Base-by-base conservation (phyloP, 1,140 invertebrate species). In the Octopus bimaculoides region DNA sequence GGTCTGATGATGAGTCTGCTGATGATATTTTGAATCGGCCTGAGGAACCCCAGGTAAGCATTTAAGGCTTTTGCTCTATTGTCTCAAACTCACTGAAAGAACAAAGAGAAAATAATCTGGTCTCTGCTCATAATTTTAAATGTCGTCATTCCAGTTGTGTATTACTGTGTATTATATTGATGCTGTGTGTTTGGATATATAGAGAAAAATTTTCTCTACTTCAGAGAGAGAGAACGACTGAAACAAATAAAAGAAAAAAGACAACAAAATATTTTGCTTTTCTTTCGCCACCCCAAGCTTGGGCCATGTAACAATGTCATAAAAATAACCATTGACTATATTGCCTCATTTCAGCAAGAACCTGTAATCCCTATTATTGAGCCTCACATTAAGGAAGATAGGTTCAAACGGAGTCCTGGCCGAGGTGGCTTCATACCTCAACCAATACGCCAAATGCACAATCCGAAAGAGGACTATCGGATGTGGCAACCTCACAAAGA, bases 1-100 rank as follows among this genome's bases (percentile, higher is more conserved):
- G 82, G 82, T 82, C 82, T 17, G 81, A 82, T 77, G 81, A 81
- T 76, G 81, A 82, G 66, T 71, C 75, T 17, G 77, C 79, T 10
- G 77, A 77, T 66, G 78, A 78, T 20, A 80, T 80, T 53, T 73
- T 83, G 17, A 79, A 78, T 14, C 75, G 74, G 52, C 76, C 54
- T 52, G 78, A 77, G 14, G 74, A 69, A 61, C 20, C 77, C 17
- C 41, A 75, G 41, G 74, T 75, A 75, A 75, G 26, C 17, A 61
- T 61, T 61, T 41, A 41, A 41, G 3, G 26, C 26, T 41, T 41
- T 0, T 41, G 26, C 26, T 41, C 26, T 41, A 0, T 41, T 41
- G 26, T 41, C 26, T 41, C 26, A 41, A 41, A 41, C 26, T 41
- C 26, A 41, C 26, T 41, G 3, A 41, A 41, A 41, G 26, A 41